A percentile compares a stretch with the other conserved stretches of the same genome.
These are phyloP conservation scores for Gandaritis pyraliata DNA, from an alignment of 2,888 invertebrate species.

Conservation along the genomic window DNA sequence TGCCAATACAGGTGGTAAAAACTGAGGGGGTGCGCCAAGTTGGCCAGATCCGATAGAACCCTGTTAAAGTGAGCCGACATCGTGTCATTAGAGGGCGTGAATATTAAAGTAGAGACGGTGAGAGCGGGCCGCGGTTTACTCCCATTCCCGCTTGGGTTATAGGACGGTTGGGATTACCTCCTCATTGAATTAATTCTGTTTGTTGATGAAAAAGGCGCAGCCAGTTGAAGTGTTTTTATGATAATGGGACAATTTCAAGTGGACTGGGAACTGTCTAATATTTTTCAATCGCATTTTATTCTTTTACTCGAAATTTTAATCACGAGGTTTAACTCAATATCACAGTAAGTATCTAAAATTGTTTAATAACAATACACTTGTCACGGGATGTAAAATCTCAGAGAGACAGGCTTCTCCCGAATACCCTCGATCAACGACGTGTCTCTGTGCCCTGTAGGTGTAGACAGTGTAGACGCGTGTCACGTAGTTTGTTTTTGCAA, in stretches of 20 bases:
- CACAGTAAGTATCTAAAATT: not conserved
- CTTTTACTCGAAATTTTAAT: not conserved
- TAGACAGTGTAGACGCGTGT: conserved; percentile 3
- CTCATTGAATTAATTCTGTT: conserved; percentile 74
- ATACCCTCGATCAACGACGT: conserved; percentile 2
- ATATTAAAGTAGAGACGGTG: conserved; percentile 77
- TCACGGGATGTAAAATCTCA: not conserved
- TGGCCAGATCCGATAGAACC: conserved; percentile 56
- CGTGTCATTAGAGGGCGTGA: conserved; percentile 80
- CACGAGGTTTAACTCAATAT: not conserved
- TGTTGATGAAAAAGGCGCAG: conserved; percentile 65
- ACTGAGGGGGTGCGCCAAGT: conserved; percentile 46
- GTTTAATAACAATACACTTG: not conserved
- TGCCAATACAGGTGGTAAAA: conserved; percentile 37
- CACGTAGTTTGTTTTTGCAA: conserved; percentile 11
- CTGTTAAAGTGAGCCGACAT: conserved; percentile 66
- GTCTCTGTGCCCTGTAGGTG: no score
- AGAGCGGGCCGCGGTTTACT: conserved; percentile 64
- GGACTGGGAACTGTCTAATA: conserved; percentile 17
- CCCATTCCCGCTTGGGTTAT: conserved; percentile 65
- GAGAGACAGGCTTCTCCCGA: not conserved
- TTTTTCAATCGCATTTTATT: conserved; percentile 13
- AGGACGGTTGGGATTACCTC: conserved; percentile 72
- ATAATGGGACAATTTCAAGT: conserved; percentile 49
- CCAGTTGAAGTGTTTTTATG: conserved; percentile 53